phyloP scores from a whole-genome alignment of 2,113 vertebrate genomes.

The Protobothrops mucrosquamatus region DNA sequence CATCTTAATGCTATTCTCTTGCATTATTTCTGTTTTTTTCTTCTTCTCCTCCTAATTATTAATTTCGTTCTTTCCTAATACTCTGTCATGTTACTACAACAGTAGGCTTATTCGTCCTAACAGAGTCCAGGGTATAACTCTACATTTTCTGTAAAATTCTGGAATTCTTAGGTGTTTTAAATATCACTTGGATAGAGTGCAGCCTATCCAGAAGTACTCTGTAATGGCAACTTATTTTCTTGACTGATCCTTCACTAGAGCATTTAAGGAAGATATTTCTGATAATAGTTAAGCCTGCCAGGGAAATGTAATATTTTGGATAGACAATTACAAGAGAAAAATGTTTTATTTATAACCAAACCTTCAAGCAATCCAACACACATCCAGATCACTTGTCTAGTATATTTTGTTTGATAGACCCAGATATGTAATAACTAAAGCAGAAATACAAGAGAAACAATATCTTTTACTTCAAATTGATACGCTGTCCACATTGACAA shows the following conservation, averaged over 20 bases:
- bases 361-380: not conserved
- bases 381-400: not conserved
- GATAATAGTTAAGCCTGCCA: not conserved
- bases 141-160: not conserved
- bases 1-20: not conserved
- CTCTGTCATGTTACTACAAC: not conserved
- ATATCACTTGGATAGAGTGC: not conserved
- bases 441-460: slow-evolving; percentile 26
- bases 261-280: not conserved
- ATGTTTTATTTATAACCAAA: slow-evolving; percentile 6
- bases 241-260: not conserved
- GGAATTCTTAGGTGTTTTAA: not conserved
- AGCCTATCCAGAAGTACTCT: not conserved
- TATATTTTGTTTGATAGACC: slow-evolving; percentile 13
- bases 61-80: not conserved
- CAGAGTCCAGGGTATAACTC: not conserved
- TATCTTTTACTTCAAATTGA: slow-evolving; percentile 52
- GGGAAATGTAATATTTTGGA: not conserved
- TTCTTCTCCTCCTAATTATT: not conserved
- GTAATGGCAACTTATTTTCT: not conserved
- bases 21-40: not conserved
- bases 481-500: slow-evolving; percentile 61
- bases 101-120: not conserved
- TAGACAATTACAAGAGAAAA: not conserved
- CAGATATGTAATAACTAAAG: slow-evolving; percentile 23